Conservation (phyloP, 2,888 invertebrate genomes). For the Lissocephala sabroskyi region DNA sequence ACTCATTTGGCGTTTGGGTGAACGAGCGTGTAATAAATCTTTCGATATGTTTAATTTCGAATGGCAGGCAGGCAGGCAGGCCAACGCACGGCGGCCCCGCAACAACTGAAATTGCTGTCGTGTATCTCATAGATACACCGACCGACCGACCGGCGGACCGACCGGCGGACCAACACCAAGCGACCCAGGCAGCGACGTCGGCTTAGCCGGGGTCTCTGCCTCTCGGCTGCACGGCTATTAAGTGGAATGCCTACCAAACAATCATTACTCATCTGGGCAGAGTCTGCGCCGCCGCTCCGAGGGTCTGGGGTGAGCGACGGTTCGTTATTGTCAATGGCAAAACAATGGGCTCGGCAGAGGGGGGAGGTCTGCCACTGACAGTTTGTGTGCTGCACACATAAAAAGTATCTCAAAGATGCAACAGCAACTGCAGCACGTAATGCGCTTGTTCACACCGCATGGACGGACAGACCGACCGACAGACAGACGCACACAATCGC, state of each 20-base stretch:
- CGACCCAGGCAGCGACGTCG: constrained; percentile 15
- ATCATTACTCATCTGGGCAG: constrained; percentile 55
- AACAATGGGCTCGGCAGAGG: constrained; percentile 34
- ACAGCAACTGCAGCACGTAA: constrained; percentile 3
- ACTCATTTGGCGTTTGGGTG: constrained; percentile 56
- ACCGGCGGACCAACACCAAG: too few relatives aligned
- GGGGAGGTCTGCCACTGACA: background rate
- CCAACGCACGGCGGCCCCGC: constrained; percentile 49
- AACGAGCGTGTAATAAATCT: constrained; percentile 55
- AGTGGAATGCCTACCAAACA: constrained; percentile 47
- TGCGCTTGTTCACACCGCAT: constrained; percentile 4
- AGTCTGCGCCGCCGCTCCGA: background rate
- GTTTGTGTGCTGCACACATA: too few relatives aligned
- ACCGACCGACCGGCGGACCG: too few relatives aligned
- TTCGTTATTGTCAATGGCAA: constrained; percentile 43
- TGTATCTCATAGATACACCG: constrained; percentile 53
- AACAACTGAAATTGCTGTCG: too few relatives aligned
- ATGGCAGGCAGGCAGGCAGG: constrained; percentile 29
- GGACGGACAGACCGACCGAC: constrained; percentile 10
- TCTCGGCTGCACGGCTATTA: constrained; percentile 28
- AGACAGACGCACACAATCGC: too few relatives aligned
- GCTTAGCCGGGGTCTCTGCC: constrained; percentile 44
- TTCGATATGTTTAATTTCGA: constrained; percentile 56
- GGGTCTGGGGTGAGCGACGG: background rate
- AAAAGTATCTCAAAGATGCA: constrained; percentile 28